phyloP scores from a whole-genome alignment of 1,140 invertebrate genomes.

The Sarcophaga bullata region DNA sequence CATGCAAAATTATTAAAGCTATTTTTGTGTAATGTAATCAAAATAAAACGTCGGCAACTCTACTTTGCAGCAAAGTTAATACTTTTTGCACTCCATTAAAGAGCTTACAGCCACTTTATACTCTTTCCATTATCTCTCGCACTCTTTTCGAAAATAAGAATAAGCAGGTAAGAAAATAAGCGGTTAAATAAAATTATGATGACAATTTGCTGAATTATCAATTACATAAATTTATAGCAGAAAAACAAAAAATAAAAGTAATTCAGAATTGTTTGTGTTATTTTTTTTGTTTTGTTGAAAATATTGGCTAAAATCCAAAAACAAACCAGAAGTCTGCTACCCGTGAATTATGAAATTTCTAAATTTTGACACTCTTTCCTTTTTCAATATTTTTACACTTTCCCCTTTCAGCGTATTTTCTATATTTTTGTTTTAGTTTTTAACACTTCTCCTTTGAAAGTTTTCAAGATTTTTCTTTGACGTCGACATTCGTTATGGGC shows the following conservation, averaged over 20 bases:
- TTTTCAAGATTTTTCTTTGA: slow-evolving; percentile 29
- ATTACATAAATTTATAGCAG: slow-evolving; percentile 17
- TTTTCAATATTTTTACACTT: background rate
- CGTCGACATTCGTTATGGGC: slow-evolving; percentile 14
- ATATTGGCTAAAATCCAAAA: slow-evolving; percentile 37
- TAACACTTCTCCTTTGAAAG: slow-evolving; percentile 1
- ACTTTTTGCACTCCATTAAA: background rate
- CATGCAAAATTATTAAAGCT: too few relatives aligned
- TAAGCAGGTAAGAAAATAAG: background rate
- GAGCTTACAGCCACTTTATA: background rate
- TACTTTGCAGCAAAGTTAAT: background rate
- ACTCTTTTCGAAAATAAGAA: background rate
- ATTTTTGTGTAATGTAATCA: too few relatives aligned
- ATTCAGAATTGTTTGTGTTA: slow-evolving; percentile 6
- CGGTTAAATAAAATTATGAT: slow-evolving; percentile 21
- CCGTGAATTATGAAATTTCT: slow-evolving; percentile 33
- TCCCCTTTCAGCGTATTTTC: background rate
- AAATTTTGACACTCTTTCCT: slow-evolving; percentile 10
- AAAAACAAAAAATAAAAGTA: slow-evolving; percentile 3
- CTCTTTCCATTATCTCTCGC: slow-evolving; percentile 2
- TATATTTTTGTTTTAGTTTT: slow-evolving; percentile 17
- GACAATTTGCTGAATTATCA: slow-evolving; percentile 28
- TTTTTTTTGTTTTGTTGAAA: background rate
- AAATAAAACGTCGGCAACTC: background rate
- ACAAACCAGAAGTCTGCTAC: background rate